These are phyloP conservation scores for Simalia tracyae DNA, from an alignment of 2,797 vertebrate species.

Conservation along the genomic window DNA sequence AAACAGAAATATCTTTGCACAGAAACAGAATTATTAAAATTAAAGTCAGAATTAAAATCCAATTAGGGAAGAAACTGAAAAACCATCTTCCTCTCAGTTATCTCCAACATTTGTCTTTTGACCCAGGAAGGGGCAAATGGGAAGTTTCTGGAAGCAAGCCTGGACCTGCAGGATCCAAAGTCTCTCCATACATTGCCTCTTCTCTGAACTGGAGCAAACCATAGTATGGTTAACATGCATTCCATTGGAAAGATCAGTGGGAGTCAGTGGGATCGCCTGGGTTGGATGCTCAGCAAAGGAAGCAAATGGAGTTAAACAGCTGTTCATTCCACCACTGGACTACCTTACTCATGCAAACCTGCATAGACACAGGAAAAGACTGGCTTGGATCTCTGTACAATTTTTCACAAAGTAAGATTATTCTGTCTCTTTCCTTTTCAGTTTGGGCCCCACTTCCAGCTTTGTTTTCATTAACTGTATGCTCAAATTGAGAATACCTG, in stretches of 20 bases:
- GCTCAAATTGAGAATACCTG: neutral
- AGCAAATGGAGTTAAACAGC: neutral
- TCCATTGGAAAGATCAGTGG: neutral
- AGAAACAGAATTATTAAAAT: neutral
- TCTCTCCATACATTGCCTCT: neutral
- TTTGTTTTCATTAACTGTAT: constrained; percentile 12
- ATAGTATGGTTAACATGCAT: neutral
- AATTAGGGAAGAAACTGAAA: neutral
- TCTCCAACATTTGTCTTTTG: too few relatives aligned
- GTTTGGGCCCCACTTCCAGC: neutral
- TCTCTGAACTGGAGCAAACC: neutral
- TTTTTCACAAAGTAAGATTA: neutral
- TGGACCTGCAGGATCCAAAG: too few relatives aligned
- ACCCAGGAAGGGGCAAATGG: too few relatives aligned
- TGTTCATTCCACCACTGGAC: neutral
- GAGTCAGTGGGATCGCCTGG: neutral
- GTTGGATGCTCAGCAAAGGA: neutral
- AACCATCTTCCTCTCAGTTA: too few relatives aligned
- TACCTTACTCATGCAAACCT: neutral
- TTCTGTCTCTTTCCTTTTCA: neutral
- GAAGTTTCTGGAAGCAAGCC: too few relatives aligned
- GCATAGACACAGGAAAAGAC: neutral
- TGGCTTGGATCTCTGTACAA: neutral
- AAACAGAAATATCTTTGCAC: neutral
- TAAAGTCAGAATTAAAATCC: neutral